Evolutionary conservation across 2,113 vertebrate species (phyloP).

Genomic region (Oceanodroma tethys): DNA sequence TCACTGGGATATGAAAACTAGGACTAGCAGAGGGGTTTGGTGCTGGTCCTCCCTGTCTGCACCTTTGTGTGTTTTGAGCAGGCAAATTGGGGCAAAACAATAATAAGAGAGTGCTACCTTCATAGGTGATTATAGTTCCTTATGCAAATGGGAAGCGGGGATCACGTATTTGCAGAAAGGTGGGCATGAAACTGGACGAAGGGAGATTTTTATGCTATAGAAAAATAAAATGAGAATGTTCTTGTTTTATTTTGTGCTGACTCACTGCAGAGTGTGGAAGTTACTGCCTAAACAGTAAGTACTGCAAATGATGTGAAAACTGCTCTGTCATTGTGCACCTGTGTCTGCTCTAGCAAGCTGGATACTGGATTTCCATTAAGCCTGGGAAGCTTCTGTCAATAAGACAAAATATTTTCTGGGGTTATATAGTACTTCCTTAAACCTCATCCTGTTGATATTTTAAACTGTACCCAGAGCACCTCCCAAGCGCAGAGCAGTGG

Average conservation of each 20-base stretch:
- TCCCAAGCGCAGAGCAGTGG: not conserved
- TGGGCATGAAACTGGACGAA: not conserved
- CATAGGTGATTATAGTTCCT: not conserved
- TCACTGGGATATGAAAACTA: not conserved
- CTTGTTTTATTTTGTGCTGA: conserved; percentile 79
- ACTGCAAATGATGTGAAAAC: not conserved
- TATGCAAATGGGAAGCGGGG: not conserved
- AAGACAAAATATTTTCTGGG: not conserved
- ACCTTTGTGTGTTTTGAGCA: not conserved
- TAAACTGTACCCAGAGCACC: not conserved
- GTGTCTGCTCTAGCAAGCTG: not conserved
- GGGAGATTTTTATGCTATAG: not conserved
- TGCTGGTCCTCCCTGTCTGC: not conserved
- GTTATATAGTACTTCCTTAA: not conserved
- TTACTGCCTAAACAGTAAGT: conserved; percentile 98
- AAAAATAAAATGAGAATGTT: conserved; percentile 50
- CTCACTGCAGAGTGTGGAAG: conserved; percentile 90
- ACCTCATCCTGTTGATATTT: not conserved
- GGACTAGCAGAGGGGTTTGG: not conserved
- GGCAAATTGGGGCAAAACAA: not conserved
- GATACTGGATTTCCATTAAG: not conserved
- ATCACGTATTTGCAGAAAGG: not conserved
- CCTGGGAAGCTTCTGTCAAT: not conserved
- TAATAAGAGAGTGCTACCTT: not conserved
- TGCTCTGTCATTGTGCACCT: not conserved